A percentile compares a stretch with the other conserved stretches of the same genome.
phyloP scores from a whole-genome alignment of 1,140 invertebrate genomes.

The Cydia fagiglandana region DNA sequence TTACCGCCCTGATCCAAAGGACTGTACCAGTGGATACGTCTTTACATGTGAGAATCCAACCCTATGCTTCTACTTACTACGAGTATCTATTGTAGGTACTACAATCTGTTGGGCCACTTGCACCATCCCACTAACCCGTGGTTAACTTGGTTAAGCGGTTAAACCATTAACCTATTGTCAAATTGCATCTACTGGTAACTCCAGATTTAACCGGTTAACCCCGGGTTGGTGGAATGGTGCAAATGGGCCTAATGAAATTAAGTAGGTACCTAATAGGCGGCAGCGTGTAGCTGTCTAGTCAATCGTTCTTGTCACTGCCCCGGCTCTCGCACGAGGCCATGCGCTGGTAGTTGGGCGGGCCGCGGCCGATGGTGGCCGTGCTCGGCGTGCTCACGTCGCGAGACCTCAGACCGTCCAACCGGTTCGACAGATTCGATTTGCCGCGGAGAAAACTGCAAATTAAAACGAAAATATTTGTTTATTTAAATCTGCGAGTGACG shows the following conservation, averaged over 20 bases:
- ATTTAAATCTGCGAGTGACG: not conserved
- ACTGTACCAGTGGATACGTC: no score
- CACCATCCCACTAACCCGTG: no score
- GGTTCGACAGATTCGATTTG: constrained; percentile 82
- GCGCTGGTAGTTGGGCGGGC: constrained; percentile 87
- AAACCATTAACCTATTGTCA: no score
- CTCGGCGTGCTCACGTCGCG: constrained; percentile 81
- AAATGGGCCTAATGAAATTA: constrained; percentile 32
- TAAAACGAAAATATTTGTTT: constrained; percentile 30
- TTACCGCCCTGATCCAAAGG: no score
- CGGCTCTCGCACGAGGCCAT: constrained; percentile 92
- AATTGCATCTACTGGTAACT: no score
- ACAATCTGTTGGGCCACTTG: no score
- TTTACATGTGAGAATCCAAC: no score
- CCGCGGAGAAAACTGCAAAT: constrained; percentile 87
- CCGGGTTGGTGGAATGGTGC: no score
- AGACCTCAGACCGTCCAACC: constrained; percentile 72
- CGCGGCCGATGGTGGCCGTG: constrained; percentile 81
- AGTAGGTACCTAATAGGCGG: constrained; percentile 69
- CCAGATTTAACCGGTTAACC: no score
- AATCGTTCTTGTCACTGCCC: constrained; percentile 87
- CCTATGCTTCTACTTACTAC: no score
- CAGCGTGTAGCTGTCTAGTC: constrained; percentile 84
- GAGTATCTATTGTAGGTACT: no score
- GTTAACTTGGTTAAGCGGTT: no score